Percentiles rank a stretch among this genome's conserved stretches.
phyloP scores from a whole-genome alignment of 2,113 vertebrate species.

The Caretta caretta region DNA sequence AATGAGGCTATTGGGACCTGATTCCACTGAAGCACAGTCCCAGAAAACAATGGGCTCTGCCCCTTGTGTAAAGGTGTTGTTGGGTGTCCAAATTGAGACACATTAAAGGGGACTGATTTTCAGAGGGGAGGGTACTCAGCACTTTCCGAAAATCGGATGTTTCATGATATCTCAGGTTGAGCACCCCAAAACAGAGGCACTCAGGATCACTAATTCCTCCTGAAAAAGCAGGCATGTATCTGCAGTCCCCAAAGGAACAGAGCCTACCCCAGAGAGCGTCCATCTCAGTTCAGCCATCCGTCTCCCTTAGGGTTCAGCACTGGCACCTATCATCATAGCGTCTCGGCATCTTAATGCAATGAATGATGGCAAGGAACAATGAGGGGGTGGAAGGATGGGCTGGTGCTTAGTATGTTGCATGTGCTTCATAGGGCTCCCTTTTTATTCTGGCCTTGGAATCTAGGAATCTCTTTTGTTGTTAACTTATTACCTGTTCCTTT shows the following conservation, averaged over 20 bases:
- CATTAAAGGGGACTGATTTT: neutral
- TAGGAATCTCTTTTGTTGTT: neutral
- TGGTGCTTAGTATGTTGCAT: neutral
- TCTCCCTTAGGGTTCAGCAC: neutral
- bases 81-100: neutral
- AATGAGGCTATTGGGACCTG: neutral
- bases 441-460: neutral
- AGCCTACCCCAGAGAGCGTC: neutral
- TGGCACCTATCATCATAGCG: neutral
- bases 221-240: neutral
- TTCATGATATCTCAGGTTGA: neutral
- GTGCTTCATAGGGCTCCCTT: too few species aligned
- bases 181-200: neutral
- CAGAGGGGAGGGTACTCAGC: accelerated
- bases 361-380: neutral
- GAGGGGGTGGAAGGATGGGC: neutral
- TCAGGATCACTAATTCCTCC: neutral
- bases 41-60: neutral
- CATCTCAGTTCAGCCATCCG: neutral
- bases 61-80: neutral
- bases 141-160: neutral
- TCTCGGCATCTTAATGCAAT: neutral
- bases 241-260: neutral
- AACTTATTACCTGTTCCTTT: neutral
- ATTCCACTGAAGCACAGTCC: neutral